Evolutionary conservation across 2,797 vertebrate species (phyloP), one percentile per base, ranked within the genome.

Genomic region (Tokudaia tokunoshimensis): DNA sequence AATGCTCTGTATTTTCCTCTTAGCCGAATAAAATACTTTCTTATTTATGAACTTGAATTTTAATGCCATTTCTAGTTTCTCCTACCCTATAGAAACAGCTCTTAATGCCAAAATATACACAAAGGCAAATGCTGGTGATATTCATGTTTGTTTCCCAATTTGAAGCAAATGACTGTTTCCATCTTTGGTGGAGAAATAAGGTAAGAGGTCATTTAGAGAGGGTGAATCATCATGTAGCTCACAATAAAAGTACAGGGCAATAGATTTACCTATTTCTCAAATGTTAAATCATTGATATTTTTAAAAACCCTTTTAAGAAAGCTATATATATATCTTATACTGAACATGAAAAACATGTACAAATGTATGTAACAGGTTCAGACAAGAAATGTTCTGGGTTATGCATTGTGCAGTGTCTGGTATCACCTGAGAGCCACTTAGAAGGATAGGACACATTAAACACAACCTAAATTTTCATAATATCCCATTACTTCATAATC

Each of bases 21-120:
- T 67, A 76, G 10, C 20, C 8, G 79, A 86, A 95, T 80, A 91
- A 97, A 96, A 86, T 31, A 88, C 22, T 24, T 55, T 8, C 31
- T 20, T 81, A 24, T 14, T 96, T 94, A 81, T 82, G 63, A 93
- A 91, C 87, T 57, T 94, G 95, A 95, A 96, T 89, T 37, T 1
- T 31, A 96, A 94, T 91, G 31, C 22, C 1, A 1, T 93, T 93
- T 94, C 17, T 55, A 74, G 79, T 96, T 96, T 92, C 37, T 92
- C 31, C 26, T 89, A 65, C 50, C 17, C 17, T 14, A 55, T 20
- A 92, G 55, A 89, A 93, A 90, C 75, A 88, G 19, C 34, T 93
- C 34, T 85, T 88, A 90, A 76, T 91, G 79, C 3, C n/a, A 61
- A 93, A 90, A 92, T 81, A 79, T 70, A 93, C 74, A 92, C 84